A percentile compares a stretch with the other conserved stretches of the same genome.
Conservation (phyloP, 1,140 invertebrate genomes). For the Zaprionus camerounensis region DNA sequence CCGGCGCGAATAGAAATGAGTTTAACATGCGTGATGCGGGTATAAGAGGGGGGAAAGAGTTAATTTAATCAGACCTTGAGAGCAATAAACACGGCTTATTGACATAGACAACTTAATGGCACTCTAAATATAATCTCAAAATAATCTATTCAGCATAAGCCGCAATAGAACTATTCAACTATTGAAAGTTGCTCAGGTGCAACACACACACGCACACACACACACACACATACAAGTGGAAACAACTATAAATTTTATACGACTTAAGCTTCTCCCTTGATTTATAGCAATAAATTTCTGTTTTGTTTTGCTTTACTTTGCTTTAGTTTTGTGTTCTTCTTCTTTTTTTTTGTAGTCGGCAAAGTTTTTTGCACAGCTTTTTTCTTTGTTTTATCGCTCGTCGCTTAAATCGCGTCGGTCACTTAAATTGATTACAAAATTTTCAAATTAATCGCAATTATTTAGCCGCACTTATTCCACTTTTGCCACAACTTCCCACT, state of each 20-base stretch:
- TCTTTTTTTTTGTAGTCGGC: neutral
- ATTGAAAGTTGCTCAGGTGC: neutral
- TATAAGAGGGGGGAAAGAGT: neutral
- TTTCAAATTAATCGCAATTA: slow-evolving; percentile 36
- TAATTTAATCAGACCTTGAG: neutral
- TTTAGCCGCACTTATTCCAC: slow-evolving; percentile 32
- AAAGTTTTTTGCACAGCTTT: neutral
- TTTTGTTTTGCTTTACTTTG: neutral
- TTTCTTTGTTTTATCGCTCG: neutral
- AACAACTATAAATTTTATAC: neutral
- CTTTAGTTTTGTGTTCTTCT: neutral
- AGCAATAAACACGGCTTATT: neutral
- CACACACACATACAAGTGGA: neutral
- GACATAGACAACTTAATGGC: neutral
- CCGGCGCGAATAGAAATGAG: slow-evolving; percentile 59
- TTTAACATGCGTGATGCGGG: slow-evolving; percentile 15
- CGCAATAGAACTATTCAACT: neutral
- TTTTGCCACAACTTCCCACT: too few relatives aligned
- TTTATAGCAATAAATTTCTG: neutral
- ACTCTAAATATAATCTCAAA: neutral
- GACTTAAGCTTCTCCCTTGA: neutral
- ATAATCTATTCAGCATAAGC: slow-evolving; percentile 6
- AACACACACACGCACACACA: neutral
- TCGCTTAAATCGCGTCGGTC: slow-evolving; percentile 13
- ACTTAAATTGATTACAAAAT: slow-evolving; percentile 36